A percentile compares a stretch with the other conserved stretches of the same genome.
These are phyloP conservation scores for Lycaon pictus DNA, from an alignment of 2,113 vertebrate species.

Conservation along the genomic window DNA sequence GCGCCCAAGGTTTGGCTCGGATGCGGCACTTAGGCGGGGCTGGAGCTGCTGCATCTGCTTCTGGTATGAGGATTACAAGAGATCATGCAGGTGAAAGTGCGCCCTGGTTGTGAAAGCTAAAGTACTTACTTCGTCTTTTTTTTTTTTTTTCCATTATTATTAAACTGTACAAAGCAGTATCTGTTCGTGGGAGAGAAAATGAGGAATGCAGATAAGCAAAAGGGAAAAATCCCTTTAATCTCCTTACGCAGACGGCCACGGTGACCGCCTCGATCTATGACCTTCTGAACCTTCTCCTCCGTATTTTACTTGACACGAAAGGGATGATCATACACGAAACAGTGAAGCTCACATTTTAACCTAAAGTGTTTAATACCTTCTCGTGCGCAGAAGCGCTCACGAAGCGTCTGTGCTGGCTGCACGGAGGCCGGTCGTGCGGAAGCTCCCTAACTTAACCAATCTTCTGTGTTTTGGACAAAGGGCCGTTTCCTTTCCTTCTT, in stretches of 20 bases:
- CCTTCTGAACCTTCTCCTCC: background rate
- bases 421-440: accelerated
- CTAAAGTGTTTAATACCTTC: background rate
- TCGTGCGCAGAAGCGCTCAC: background rate
- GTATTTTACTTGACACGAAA: background rate
- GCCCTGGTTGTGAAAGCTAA: background rate
- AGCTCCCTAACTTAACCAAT: accelerated
- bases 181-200: background rate
- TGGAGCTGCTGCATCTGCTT: accelerated
- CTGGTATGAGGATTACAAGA: background rate
- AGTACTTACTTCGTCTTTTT: background rate
- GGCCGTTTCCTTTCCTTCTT: background rate
- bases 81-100: background rate
- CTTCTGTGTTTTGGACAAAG: background rate
- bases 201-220: background rate
- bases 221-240: background rate
- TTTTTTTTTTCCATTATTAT: background rate
- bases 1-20: accelerated
- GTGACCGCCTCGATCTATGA: accelerated
- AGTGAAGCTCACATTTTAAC: background rate
- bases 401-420: accelerated
- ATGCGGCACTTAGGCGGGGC: background rate
- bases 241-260: accelerated
- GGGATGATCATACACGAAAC: accelerated
- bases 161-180: background rate